Evolutionary conservation across 2,113 vertebrate species (phyloP), one percentile per base, ranked within the genome.

Genomic region (Oophaga pumilio): DNA sequence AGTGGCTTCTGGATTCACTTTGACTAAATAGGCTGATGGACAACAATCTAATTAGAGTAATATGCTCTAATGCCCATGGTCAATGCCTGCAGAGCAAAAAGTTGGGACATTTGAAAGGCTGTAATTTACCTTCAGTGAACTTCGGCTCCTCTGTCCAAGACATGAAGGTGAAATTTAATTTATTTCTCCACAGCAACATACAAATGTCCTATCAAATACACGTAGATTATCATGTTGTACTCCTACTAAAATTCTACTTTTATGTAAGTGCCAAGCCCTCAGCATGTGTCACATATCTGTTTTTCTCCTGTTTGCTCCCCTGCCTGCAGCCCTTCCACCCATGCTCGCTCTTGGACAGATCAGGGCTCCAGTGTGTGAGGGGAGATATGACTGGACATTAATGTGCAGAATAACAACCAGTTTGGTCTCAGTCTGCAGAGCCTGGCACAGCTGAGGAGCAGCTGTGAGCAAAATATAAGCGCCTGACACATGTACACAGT

Each of bases 371-470:
- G 26, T 33, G 76, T 56, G 76, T 26, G 50, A 12, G 56, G 14
- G n/a, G 53, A 9, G 53, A 9, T 79, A 57, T 24, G 76, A 33
- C 77, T 60, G 77, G 77, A 80, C 77, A 59, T 59, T 57, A 79
- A 79, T 79, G 76, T 59, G 76, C 57, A 80, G 77, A 33, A 80
- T 80, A 56, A 57, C 77, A 60, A 33, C 24, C 77, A 57, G 53
- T 80, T 80, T 80, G 77, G 77, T 80, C 77, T 60, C 77, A 33
- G 77, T 80, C 77, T 59, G 77, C 56, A 28, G 77, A 80, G 77
- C 56, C 77, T 59, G 77, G 77, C 24, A 80, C 77, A 80, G 53
- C 76, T 79, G 52, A 79, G 6, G 52, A 79, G 76, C 76, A 79
- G 76, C 77, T 80, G 77, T 11, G 26, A 28, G 77, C 15, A 59